Base-by-base conservation (phyloP, 2,113 vertebrate species). In the Brachyhypopomus occidentalis region DNA sequence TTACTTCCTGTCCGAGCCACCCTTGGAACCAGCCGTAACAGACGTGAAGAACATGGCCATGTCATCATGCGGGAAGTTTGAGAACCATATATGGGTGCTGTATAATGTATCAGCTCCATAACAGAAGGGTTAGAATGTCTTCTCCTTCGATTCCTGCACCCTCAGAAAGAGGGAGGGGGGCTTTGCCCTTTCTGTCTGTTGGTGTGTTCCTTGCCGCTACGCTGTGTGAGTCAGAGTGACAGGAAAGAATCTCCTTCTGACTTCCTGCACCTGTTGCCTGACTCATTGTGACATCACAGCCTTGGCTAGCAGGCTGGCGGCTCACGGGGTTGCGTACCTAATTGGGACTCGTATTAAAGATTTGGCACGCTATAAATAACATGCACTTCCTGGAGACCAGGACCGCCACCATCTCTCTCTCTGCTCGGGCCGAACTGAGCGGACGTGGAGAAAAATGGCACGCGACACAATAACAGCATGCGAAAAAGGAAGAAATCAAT, bases 281-380 rank as follows among this genome's bases (percentile, higher is more conserved):
- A 91, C 85, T 91, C 88, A 89, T 67, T 73, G 83, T 88, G 86
- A 92, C 87, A 86, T 91, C 89, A 89, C 66, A n/a, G 30, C 78
- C 79, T 78, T 67, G 80, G 63, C 70, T 17, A 81, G 81, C 73
- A 19, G 76, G 78, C 64, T 27, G 25, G 81, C 88, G 83, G 89
- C 87, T 89, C 83, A 19, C n/a, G 34, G 23, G 58, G 23, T 36
- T 36, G 64, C n/a, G 30, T 72, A 62, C 59, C 45, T 74, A 88
- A 89, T 83, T 55, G 81, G 36, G 70, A 62, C 66, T 2, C 59
- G 41, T 55, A 77, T 63, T 73, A 59, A 73, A 77, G 86, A 84
- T 86, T 69, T 74, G 86, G 72, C 16, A 0, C 34, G 23, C 87
- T 90, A 90, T 88, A 91, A 88, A 91, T 92, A 91, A 83, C 19